Evolutionary conservation across 2,797 vertebrate genomes (phyloP), one percentile per base, ranked within the genome.

Genomic region (Sarcoramphus papa): DNA sequence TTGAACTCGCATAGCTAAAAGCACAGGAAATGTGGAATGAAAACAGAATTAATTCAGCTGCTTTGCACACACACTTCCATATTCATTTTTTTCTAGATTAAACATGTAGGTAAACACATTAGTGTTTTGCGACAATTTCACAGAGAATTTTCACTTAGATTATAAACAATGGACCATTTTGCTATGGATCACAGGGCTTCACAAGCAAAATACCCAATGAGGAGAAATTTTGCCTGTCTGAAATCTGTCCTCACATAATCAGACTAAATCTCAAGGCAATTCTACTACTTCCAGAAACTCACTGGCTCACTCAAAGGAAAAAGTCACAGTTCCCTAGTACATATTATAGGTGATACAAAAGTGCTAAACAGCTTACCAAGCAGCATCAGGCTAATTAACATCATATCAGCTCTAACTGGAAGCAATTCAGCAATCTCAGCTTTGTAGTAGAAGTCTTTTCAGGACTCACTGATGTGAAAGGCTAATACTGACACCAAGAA

Each of bases 381-480:
- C 94, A 97, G 88, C 95, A 95, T 88, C 70, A 50, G 69, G 79
- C 68, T 97, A 97, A 97, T 98, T 97, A 97, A 90, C 96, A 97
- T 97, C 95, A 88, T 86, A 97, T 83, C 92, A 86, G 90, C 88
- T 84, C 70, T 97, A 97, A 97, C 31, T 96, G 96, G 96, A 96
- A 96, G 73, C 7, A 45, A 96, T 95, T 97, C 96, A 91, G 82
- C 86, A 90, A 87, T 59, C 88, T 81, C 40, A 53, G 83, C 85
- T 88, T 70, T 37, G 56, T 20, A 90, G 81, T 23, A 88, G 75
- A 92, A 90, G 70, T 73, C 90, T 78, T 96, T 91, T 85, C 78
- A 89, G 79, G 68, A 88, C 85, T 94, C 95, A 77, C 57, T 93
- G 87, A 85, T 83, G 84, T 93, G 96, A 85, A 95, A 97, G 91